Percentiles rank a stretch among this genome's conserved stretches.
These are phyloP conservation scores for Colostygia pectinataria DNA, from an alignment of 2,888 invertebrate genomes.

Conservation along the genomic window DNA sequence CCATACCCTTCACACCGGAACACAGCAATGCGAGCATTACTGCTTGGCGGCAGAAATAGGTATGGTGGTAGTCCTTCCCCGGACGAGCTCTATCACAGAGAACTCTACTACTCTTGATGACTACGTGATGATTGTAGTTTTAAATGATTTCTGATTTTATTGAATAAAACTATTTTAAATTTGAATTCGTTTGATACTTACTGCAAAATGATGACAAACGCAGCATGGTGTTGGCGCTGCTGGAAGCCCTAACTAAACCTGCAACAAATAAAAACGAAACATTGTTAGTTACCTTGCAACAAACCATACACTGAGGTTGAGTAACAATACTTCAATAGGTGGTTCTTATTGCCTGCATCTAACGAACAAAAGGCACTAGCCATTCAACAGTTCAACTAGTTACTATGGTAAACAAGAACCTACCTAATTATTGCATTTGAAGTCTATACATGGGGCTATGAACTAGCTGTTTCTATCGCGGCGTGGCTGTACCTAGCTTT, in stretches of 20 bases:
- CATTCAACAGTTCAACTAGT: constrained; percentile 1
- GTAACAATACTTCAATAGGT: constrained; percentile 8
- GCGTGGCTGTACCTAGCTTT: too few relatives aligned
- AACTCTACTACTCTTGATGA: too few relatives aligned
- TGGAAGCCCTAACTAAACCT: constrained; percentile 66
- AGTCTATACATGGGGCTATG: not conserved
- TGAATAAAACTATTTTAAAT: too few relatives aligned
- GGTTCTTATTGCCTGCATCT: constrained; percentile 19
- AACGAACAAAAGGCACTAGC: constrained; percentile 6
- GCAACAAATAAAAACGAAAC: constrained; percentile 37
- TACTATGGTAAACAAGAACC: constrained; percentile 13
- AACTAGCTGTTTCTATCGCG: too few relatives aligned
- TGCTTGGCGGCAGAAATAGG: too few relatives aligned
- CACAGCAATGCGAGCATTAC: too few relatives aligned
- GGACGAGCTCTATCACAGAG: too few relatives aligned
- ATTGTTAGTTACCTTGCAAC: not conserved
- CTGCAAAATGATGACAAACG: constrained; percentile 76
- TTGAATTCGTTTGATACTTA: constrained; percentile 48
- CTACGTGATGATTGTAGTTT: too few relatives aligned
- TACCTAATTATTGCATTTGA: constrained; percentile 7
- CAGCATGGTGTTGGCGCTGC: constrained; percentile 77
- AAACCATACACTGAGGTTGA: too few relatives aligned
- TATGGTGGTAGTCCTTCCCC: too few relatives aligned
- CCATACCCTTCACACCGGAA: too few relatives aligned
- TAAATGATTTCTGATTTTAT: too few relatives aligned